phyloP scores from a whole-genome alignment of 2,113 vertebrate species.

The Apistogramma diplotaenia region DNA sequence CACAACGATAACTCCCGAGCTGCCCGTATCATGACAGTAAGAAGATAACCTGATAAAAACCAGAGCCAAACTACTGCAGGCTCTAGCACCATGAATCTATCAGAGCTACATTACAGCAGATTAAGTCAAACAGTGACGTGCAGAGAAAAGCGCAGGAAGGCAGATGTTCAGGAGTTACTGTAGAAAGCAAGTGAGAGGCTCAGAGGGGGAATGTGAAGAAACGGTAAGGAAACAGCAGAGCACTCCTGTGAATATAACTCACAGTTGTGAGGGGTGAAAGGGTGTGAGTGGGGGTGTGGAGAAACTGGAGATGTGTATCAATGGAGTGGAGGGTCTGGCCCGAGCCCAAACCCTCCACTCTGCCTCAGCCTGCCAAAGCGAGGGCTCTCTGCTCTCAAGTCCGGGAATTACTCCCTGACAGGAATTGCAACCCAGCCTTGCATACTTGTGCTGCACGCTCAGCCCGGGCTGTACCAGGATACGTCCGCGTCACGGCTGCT shows the following conservation, averaged over 20 bases:
- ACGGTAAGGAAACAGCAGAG: conserved; percentile 26
- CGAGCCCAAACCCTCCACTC: conserved; percentile 40
- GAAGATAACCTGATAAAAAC: conserved; percentile 50
- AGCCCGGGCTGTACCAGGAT: conserved; percentile 38
- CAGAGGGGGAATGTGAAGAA: neutral
- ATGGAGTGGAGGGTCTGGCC: conserved; percentile 52
- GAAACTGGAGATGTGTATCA: conserved; percentile 62
- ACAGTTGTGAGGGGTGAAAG: conserved; percentile 6
- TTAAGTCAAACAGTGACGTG: conserved; percentile 6
- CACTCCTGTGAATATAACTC: conserved; percentile 22
- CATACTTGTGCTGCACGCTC: conserved; percentile 25
- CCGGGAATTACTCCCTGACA: conserved; percentile 48
- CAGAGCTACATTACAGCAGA: conserved; percentile 20
- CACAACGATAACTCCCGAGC: conserved; percentile 16
- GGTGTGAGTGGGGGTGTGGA: conserved; percentile 27
- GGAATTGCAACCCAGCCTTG: conserved; percentile 27
- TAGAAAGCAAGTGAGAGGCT: neutral
- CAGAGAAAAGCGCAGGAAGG: conserved; percentile 32
- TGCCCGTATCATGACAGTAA: conserved; percentile 27
- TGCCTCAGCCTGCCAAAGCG: conserved; percentile 63
- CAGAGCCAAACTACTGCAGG: conserved; percentile 52
- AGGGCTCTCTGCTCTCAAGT: conserved; percentile 43
- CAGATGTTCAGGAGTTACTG: neutral
- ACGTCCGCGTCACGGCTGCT: conserved; percentile 14
- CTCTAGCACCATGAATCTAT: conserved; percentile 32